Base-by-base conservation (phyloP, 2,888 invertebrate species). In the Lysandra coridon region DNA sequence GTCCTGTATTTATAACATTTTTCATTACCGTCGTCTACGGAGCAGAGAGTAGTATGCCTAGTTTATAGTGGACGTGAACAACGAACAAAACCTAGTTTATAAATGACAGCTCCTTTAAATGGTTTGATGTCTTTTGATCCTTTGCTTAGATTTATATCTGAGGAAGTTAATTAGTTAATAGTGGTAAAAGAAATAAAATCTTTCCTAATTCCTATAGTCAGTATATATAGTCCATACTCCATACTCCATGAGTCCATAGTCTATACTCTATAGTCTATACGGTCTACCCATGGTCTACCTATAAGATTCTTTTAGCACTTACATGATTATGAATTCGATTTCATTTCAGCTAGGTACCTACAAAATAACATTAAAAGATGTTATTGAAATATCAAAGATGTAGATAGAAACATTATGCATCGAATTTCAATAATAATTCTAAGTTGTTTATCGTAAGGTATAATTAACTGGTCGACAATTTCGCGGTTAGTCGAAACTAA, bases 401-500 rank as follows among this genome's bases (percentile, higher is more conserved):
- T 57, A 57, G 4, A 23, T 23, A 57, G 4, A 4, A 57, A 57
- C 7, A 23, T 23, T 23, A 23, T n/a, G n/a, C 62, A 2, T 17
- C 12, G 14, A 17, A 12, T 57, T 57, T 53, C 14, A 53, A 14
- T 57, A 57, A 17, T 57, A 17, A 57, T 12, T 14, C 44, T 40
- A 40, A 40, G 49, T 49, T 49, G 10, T 49, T 49, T 49, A 49
- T 12, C 12, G 49, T 10, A 49, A 49, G 49, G 12, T 49, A 49
- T 17, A 57, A 57, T 57, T 57, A 57, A 57, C 57, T 57, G 57
- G 57, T 17, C 4, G 57, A 33, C 69, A 23, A 44, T 75, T 49
- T 49, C 10, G 75, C n/a, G 76, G 76, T 30, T 12, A 49, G 30
- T 57, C 76, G 23, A 23, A 76, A 76, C 57, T 76, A 76, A 76